Conservation (phyloP, 2,797 vertebrate genomes). For the Morus bassanus region DNA sequence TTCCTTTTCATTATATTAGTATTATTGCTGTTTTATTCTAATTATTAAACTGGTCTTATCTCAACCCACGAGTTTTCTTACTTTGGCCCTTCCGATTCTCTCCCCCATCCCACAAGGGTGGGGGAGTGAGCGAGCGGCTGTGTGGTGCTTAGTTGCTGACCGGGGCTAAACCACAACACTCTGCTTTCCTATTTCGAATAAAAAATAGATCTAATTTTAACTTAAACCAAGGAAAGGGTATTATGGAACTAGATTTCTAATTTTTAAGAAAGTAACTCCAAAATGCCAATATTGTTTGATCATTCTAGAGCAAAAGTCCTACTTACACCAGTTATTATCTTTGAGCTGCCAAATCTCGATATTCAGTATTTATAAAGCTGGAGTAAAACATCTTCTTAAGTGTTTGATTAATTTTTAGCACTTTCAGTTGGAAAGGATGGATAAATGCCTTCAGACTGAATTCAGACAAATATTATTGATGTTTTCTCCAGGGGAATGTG, state of each 20-base stretch:
- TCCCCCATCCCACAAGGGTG: no score
- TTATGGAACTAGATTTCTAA: not conserved
- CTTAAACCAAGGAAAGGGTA: not conserved
- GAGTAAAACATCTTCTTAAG: not conserved
- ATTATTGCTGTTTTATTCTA: no score
- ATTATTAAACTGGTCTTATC: no score
- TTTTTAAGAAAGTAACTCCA: not conserved
- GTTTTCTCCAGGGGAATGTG: not conserved
- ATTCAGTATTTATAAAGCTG: not conserved
- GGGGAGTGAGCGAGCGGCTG: no score
- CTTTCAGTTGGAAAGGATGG: not conserved
- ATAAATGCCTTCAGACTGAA: not conserved
- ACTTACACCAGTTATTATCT: not conserved
- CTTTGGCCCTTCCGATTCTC: no score
- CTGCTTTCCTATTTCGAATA: not conserved
- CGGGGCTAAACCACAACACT: no score
- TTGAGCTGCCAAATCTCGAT: not conserved
- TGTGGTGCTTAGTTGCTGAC: no score
- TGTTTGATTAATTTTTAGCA: not conserved
- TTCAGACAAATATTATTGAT: not conserved
- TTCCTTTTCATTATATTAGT: no score
- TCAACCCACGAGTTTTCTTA: no score
- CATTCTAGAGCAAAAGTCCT: not conserved
- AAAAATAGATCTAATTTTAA: not conserved
- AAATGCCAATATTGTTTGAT: not conserved